phyloP scores from a whole-genome alignment of 2,797 vertebrate species.

The Poeciliopsis gracilis region DNA sequence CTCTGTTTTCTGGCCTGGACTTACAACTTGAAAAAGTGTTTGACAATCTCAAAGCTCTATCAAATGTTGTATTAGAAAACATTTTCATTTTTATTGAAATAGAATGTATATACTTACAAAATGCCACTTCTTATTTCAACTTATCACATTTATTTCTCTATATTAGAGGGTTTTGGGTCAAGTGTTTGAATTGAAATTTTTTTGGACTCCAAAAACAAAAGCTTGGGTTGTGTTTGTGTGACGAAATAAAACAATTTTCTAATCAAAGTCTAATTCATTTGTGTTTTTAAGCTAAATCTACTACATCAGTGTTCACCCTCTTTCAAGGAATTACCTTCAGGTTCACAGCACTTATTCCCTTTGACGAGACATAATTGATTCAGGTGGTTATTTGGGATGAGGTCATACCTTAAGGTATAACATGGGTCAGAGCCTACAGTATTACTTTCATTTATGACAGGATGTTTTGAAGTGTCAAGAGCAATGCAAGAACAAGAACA shows the following conservation, averaged over 20 bases:
- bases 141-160: not conserved
- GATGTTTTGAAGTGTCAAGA: not conserved
- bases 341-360: not conserved
- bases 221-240: not conserved
- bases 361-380: not conserved
- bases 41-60: not conserved
- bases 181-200: not conserved
- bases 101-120: not conserved
- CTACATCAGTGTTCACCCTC: not conserved
- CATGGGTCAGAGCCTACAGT: not conserved
- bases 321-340: not conserved
- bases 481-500: not conserved
- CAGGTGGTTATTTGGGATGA: not conserved
- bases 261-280: not conserved
- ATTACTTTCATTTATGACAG: not conserved
- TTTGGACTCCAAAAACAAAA: not conserved
- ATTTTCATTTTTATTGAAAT: not conserved
- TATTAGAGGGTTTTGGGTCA: not conserved
- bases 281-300: not conserved
- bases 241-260: not conserved
- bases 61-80: not conserved
- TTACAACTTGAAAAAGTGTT: not conserved
- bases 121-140: not conserved
- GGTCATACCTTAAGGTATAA: not conserved
- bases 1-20: not conserved